phyloP scores from a whole-genome alignment of 2,888 invertebrate genomes.

The Amphimallon solstitiale region DNA sequence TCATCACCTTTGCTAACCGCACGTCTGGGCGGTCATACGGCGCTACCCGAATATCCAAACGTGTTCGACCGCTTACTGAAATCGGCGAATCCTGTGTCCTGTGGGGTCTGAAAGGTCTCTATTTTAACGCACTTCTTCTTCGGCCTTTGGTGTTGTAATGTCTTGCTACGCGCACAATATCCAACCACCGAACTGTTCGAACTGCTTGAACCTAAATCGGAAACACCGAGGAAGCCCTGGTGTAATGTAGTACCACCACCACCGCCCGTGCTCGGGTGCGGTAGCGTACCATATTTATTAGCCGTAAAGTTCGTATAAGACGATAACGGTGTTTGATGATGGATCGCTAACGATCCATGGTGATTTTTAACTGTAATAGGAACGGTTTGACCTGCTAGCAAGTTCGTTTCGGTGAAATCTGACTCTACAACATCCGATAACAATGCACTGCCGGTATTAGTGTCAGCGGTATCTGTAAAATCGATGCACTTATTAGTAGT shows the following conservation, averaged over 20 bases:
- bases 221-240: slow-evolving; percentile 61
- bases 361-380: slow-evolving; percentile 63
- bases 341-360: slow-evolving; percentile 51
- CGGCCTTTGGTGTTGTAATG: slow-evolving; percentile 58
- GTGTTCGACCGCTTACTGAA: slow-evolving; percentile 57
- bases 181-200: slow-evolving; percentile 58
- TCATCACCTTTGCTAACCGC: neutral
- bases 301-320: slow-evolving; percentile 46
- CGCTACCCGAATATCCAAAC: slow-evolving; percentile 59
- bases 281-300: slow-evolving; percentile 60
- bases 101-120: slow-evolving; percentile 61
- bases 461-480: slow-evolving; percentile 49
- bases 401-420: slow-evolving; percentile 48
- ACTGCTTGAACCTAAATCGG: slow-evolving; percentile 60
- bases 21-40: slow-evolving; percentile 55
- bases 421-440: slow-evolving; percentile 52
- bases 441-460: slow-evolving; percentile 50
- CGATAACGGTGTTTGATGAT: slow-evolving; percentile 49
- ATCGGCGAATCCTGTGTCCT: slow-evolving; percentile 55
- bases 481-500: slow-evolving; percentile 61
- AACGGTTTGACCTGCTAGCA: slow-evolving; percentile 63
- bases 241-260: slow-evolving; percentile 59
- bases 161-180: slow-evolving; percentile 60
- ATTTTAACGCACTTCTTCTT: slow-evolving; percentile 61
- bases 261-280: slow-evolving; percentile 40